Evolutionary conservation across 2,888 invertebrate genomes (phyloP).

Genomic region (Polydrusus pterygomalis): DNA sequence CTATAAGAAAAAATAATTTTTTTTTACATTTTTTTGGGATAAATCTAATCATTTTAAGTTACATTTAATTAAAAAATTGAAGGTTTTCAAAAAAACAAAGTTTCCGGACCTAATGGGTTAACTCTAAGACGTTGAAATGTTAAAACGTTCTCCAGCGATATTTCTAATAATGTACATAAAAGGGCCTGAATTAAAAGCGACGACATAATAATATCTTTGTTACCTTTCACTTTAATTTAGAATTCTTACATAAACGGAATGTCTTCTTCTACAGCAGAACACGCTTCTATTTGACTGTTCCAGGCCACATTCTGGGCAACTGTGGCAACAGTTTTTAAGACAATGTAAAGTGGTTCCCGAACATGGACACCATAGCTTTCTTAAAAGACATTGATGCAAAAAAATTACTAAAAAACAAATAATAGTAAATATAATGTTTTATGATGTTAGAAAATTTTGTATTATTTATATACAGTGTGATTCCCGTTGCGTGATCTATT

Average conservation of each 20-base stretch:
- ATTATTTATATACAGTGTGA: too few species aligned
- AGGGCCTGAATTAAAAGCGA: not conserved
- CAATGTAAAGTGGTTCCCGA: constrained; percentile 49
- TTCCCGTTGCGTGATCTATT: too few species aligned
- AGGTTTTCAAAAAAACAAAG: too few species aligned
- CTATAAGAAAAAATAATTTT: too few species aligned
- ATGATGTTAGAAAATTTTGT: not conserved
- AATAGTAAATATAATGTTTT: not conserved
- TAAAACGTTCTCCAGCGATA: too few species aligned
- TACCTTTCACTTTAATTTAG: constrained; percentile 29
- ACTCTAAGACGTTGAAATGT: too few species aligned
- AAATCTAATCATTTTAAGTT: too few species aligned
- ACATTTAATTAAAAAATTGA: too few species aligned
- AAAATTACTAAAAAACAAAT: constrained; percentile 32
- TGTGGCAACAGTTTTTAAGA: constrained; percentile 13
- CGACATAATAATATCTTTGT: not conserved
- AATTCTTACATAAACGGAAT: constrained; percentile 55
- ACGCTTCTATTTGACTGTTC: constrained; percentile 29
- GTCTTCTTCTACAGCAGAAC: constrained; percentile 49
- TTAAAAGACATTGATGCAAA: constrained; percentile 26
- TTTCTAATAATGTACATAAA: too few species aligned
- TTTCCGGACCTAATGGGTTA: too few species aligned
- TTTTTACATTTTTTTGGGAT: too few species aligned
- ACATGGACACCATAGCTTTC: constrained; percentile 43
- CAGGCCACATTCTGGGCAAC: constrained; percentile 45